Percentiles rank a stretch among this genome's conserved stretches.
Conservation (phyloP, 1,140 invertebrate genomes). For the Anoplophora glabripennis region DNA sequence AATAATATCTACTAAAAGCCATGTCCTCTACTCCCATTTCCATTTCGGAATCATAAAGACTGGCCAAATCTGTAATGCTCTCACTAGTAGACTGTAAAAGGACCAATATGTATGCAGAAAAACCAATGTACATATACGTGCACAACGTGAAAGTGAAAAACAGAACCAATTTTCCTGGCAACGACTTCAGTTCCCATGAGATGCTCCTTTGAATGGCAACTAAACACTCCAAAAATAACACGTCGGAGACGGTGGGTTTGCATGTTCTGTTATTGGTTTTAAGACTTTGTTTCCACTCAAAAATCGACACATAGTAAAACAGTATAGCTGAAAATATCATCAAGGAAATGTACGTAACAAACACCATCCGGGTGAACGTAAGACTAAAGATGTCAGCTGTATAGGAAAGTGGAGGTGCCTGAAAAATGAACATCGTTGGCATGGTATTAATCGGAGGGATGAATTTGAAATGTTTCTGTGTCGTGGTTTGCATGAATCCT, state of each 20-base stretch:
- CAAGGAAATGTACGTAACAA: too few species aligned
- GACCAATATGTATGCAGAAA: slow-evolving; percentile 48
- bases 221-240: too few species aligned
- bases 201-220: too few species aligned
- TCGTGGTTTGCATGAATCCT: slow-evolving; percentile 9
- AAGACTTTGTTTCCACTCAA: too few species aligned
- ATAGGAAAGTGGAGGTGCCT: too few species aligned
- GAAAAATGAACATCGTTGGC: background rate
- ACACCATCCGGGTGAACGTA: too few species aligned
- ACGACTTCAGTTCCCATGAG: background rate
- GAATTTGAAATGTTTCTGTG: slow-evolving; percentile 22
- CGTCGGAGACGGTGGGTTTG: too few species aligned
- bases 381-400: too few species aligned
- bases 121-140: slow-evolving; percentile 44
- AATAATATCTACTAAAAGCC: slow-evolving; percentile 59
- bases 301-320: too few species aligned
- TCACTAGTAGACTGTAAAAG: slow-evolving; percentile 51
- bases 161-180: background rate
- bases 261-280: too few species aligned
- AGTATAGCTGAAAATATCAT: too few species aligned
- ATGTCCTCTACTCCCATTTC: slow-evolving; percentile 57
- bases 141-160: background rate
- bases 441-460: slow-evolving; percentile 2
- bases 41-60: slow-evolving; percentile 54
- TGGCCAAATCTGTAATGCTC: slow-evolving; percentile 47